Conservation (phyloP, 37 sponge, comb jelly and placozoan genomes). For the Mnemiopsis leidyi region DNA sequence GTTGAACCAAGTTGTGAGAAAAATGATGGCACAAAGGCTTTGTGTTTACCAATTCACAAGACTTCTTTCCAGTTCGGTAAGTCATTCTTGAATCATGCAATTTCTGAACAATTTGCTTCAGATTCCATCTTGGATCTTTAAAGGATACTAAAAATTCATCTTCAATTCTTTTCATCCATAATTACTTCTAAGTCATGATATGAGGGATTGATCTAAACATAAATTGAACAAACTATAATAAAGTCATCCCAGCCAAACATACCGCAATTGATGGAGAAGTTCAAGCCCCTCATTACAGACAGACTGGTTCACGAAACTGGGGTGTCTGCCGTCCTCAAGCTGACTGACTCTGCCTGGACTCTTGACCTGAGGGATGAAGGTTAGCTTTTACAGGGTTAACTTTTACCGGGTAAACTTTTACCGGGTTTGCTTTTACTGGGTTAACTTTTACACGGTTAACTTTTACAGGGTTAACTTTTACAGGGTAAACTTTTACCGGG, state of each 20-base stretch:
- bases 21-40: neutral
- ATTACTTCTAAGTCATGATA: too few species aligned
- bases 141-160: too few species aligned
- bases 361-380: conserved; percentile 63
- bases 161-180: too few species aligned
- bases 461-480: too few species aligned
- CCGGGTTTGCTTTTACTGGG: too few species aligned
- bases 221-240: too few species aligned
- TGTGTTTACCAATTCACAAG: neutral
- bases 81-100: too few species aligned
- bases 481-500: too few species aligned
- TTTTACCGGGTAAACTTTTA: too few species aligned
- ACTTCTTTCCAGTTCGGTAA: neutral
- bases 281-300: conserved; percentile 57
- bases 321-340: conserved; percentile 39
- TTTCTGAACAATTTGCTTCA: too few species aligned
- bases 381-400: neutral
- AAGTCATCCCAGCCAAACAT: neutral
- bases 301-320: conserved; percentile 51
- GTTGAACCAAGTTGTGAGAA: neutral
- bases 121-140: neutral
- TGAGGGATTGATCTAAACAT: too few species aligned
- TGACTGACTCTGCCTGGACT: conserved; percentile 43
- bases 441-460: too few species aligned
- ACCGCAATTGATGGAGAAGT: conserved; percentile 53